Base-by-base conservation (phyloP, 2,797 vertebrate species). In the Helarctos malayanus region DNA sequence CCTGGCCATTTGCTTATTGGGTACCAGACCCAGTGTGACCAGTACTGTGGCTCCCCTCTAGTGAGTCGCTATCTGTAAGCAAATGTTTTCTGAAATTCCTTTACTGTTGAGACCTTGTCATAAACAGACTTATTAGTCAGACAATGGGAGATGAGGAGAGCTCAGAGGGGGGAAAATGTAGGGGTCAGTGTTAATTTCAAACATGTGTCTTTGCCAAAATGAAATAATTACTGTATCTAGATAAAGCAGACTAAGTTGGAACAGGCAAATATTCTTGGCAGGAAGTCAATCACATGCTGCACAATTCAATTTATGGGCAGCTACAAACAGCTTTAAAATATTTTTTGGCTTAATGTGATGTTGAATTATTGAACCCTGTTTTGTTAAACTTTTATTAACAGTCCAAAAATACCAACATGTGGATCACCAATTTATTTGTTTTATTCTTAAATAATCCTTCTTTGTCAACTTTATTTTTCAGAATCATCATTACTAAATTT, bases 141-240 rank as follows among this genome's bases (percentile, higher is more conserved):
- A 98, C 1, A 6, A 91, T 97, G 79, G 76, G 59, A 8, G 1
- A 89, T 91, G 93, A 95, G 49, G 86, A 97, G 71, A 97, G 86
- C 93, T 94, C 89, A 76, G 87, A 96, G 97, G 61, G 54, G 45
- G n/a, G 84, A 94, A 89, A 61, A 95, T 92, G 41, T 29, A 65
- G 96, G 65, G 93, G 95, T 98, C 95, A 97, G 96, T 98, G 90
- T 98, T 98, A 96, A 98, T 98, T 98, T 98, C 79, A 91, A 97
- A 95, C 65, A 92, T 41, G 49, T 73, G 38, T 89, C 80, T 96
- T 98, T 98, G 97, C 95, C 93, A 96, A 96, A 98, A 97, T 94
- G 83, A 91, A 98, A 92, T 92, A 97, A 97, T 98, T 97, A 84
- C 84, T 83, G 23, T 98, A 97, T 90, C 83, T 97, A 91, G 89